Base-by-base conservation (phyloP, 1,140 invertebrate genomes). In the Triops cancriformis region DNA sequence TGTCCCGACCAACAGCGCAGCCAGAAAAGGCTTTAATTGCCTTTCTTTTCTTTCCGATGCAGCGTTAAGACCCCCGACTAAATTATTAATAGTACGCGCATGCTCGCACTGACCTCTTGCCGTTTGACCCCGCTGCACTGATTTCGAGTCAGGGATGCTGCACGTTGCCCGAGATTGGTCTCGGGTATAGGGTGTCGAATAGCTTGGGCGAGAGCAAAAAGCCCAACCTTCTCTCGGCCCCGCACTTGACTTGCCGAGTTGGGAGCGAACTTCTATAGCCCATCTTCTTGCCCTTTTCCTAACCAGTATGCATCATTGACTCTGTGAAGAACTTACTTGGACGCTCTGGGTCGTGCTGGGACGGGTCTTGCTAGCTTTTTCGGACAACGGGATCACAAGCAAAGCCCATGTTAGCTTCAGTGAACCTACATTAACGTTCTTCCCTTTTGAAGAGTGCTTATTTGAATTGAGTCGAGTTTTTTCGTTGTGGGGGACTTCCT, bases 11-110 rank as follows among this genome's bases (percentile, higher is more conserved):
- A 64, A 23, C 51, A 64, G 51, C 18, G 51, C 51, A 64, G 51
- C 51, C 51, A 3, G 51, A 64, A 64, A 37, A 37, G 31, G 31
- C 31, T 64, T 64, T 64, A 64, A 64, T 64, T 64, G 51, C 51
- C 51, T 64, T 64, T 64, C 51, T 64, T 64, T 64, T 23, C 7
- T 64, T 64, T 23, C 7, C 23, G 51, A 64, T 64, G 51, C 23
- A n/a, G 14, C 14, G 51, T 23, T 18, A n/a, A 64, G 51, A 23
- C 31, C 31, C n/a, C 31, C 31, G 18, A 23, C 51, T 18, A 23
- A 64, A 64, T 64, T 64, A 64, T 64, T 64, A 64, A 64, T 64
- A 64, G 51, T 64, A 64, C 51, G 51, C 51, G 51, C 51, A 64
- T 64, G 51, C 51, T 64, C 51, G 51, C 9, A 64, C 18, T 64